phyloP scores from a whole-genome alignment of 2,888 invertebrate genomes.

The Ophioninae sp. region DNA sequence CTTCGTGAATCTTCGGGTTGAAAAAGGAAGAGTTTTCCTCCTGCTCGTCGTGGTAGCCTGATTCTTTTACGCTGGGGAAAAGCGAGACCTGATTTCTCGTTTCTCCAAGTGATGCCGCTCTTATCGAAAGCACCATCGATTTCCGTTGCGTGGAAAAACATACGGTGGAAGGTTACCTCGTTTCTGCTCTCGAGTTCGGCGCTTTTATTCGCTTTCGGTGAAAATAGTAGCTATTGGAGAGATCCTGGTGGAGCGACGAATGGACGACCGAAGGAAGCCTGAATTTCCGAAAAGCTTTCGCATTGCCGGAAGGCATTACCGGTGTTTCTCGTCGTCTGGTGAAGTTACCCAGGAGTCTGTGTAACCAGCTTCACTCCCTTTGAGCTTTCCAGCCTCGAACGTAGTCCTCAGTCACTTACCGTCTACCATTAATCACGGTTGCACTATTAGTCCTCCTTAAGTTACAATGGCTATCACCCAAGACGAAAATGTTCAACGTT shows the following conservation, averaged over 20 bases:
- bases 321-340: not conserved
- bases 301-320: too few species aligned
- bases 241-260: not conserved
- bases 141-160: conserved; percentile 7
- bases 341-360: not conserved
- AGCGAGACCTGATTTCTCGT: conserved; percentile 17
- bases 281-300: too few species aligned
- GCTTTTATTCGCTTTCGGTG: not conserved
- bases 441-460: conserved; percentile 74
- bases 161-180: not conserved
- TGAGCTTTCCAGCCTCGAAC: conserved; percentile 15
- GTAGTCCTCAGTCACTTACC: conserved; percentile 61
- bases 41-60: conserved; percentile 16
- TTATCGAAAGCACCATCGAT: conserved; percentile 36
- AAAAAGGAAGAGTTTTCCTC: conserved; percentile 52
- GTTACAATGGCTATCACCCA: conserved; percentile 61
- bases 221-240: not conserved
- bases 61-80: conserved; percentile 36
- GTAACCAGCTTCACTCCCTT: conserved; percentile 10
- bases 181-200: conserved; percentile 1
- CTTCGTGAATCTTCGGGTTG: conserved; percentile 45
- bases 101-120: conserved; percentile 16
- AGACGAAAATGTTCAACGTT: conserved; percentile 60
- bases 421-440: conserved; percentile 70
- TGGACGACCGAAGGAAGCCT: not conserved